Evolutionary conservation across 2,797 vertebrate genomes (phyloP).

Genomic region (Falco biarmicus): DNA sequence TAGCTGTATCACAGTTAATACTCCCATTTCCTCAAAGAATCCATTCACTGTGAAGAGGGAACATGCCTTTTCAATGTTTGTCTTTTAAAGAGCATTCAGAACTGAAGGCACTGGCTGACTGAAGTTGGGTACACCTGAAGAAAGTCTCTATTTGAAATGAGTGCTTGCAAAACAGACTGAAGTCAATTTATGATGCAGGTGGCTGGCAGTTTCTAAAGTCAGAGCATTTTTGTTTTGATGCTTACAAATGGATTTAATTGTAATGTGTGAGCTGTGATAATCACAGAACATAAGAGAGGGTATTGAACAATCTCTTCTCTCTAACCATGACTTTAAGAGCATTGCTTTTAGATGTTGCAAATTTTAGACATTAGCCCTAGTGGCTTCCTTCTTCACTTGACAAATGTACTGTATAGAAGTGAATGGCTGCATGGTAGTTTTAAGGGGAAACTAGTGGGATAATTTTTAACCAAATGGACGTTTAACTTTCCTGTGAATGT

Average conservation of each 20-base stretch:
- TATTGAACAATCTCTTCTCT: background rate
- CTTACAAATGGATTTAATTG: background rate
- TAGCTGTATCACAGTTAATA: constrained; percentile 44
- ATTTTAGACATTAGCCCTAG: background rate
- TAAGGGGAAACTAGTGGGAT: background rate
- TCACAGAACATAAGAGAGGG: background rate
- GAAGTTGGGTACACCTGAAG: background rate
- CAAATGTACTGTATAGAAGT: background rate
- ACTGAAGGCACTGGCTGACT: background rate
- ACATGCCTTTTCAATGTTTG: background rate
- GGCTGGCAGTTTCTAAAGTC: background rate
- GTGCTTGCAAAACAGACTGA: background rate
- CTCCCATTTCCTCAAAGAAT: constrained; percentile 48
- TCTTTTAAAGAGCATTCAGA: background rate
- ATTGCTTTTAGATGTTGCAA: background rate
- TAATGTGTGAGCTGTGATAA: background rate
- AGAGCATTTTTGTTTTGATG: background rate
- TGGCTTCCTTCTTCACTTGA: background rate
- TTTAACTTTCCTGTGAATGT: background rate
- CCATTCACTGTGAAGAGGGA: constrained; percentile 2
- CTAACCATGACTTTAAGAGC: background rate
- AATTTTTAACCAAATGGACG: background rate
- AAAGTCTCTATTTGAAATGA: background rate
- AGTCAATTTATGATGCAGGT: background rate
- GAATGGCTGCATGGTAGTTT: background rate